phyloP scores from a whole-genome alignment of 2,797 vertebrate genomes.

The Nannoperca obscura region DNA sequence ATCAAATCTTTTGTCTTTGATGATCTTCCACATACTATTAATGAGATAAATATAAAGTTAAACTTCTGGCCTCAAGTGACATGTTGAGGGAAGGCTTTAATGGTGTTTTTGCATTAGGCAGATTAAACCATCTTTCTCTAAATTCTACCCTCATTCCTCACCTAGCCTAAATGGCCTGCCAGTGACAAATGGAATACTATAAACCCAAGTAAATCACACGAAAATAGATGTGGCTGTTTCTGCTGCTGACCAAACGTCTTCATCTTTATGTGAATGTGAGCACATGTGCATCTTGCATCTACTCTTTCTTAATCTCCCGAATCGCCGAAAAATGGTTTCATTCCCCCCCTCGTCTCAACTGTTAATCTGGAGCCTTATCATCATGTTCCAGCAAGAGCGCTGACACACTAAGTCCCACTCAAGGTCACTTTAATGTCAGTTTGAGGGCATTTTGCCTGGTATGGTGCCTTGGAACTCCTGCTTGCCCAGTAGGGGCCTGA shows the following conservation, averaged over 20 bases:
- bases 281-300: conserved; percentile 55
- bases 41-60: conserved; percentile 72
- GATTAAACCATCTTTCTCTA: conserved; percentile 70
- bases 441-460: conserved; percentile 78
- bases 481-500: conserved; percentile 73
- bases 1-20: conserved; percentile 42
- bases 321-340: conserved; percentile 61
- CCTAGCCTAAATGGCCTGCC: conserved; percentile 48
- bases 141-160: conserved; percentile 57
- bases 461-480: conserved; percentile 65
- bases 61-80: conserved; percentile 48
- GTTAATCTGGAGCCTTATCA: conserved; percentile 84
- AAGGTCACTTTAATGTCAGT: conserved; percentile 84
- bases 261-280: conserved; percentile 41
- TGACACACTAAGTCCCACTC: conserved; percentile 74
- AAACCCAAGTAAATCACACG: conserved; percentile 60
- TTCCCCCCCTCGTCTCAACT: conserved; percentile 61
- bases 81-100: conserved; percentile 68
- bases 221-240: conserved; percentile 44
- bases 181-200: conserved; percentile 49
- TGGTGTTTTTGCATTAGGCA: conserved; percentile 75
- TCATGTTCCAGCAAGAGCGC: conserved; percentile 78
- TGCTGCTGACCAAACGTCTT: conserved; percentile 62
- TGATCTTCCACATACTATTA: conserved; percentile 59
- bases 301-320: conserved; percentile 71